Percentiles rank a stretch among this genome's conserved stretches.
These are phyloP conservation scores for Galeopterus variegatus DNA, from an alignment of 2,113 vertebrate genomes.

Conservation along the genomic window DNA sequence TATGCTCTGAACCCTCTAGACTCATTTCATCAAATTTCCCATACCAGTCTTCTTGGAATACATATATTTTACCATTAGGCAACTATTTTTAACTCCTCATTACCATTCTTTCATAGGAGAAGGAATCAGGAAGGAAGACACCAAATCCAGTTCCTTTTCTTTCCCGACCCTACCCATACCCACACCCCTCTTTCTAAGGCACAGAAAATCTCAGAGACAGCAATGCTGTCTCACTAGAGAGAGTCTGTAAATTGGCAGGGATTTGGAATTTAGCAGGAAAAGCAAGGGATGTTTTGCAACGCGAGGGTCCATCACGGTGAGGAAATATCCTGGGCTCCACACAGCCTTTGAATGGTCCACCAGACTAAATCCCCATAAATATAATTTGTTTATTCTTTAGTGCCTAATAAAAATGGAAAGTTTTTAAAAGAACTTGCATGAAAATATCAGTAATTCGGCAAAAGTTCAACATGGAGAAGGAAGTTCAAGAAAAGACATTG, in stretches of 20 bases:
- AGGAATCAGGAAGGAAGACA: neutral
- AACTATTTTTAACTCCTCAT: neutral
- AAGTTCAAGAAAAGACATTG: neutral
- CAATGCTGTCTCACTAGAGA: neutral
- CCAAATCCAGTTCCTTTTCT: neutral
- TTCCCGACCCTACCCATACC: neutral
- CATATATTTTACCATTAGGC: neutral
- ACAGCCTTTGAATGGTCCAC: neutral
- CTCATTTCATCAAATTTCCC: neutral
- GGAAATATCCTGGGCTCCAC: neutral
- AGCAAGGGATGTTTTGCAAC: neutral
- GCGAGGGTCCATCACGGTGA: neutral
- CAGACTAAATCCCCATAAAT: neutral
- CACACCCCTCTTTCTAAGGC: neutral
- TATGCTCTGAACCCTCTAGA: neutral
- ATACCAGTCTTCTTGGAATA: constrained; percentile 15
- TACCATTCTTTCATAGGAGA: neutral
- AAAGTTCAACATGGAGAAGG: neutral
- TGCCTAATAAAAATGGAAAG: neutral
- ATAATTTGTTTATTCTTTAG: neutral
- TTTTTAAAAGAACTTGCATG: neutral
- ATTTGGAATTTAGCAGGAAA: neutral
- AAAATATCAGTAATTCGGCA: neutral
- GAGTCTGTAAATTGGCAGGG: neutral
- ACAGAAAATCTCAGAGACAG: neutral